Percentiles rank a stretch among this genome's conserved stretches.
phyloP scores from a whole-genome alignment of 1,140 invertebrate genomes.

The Idris sp. region DNA sequence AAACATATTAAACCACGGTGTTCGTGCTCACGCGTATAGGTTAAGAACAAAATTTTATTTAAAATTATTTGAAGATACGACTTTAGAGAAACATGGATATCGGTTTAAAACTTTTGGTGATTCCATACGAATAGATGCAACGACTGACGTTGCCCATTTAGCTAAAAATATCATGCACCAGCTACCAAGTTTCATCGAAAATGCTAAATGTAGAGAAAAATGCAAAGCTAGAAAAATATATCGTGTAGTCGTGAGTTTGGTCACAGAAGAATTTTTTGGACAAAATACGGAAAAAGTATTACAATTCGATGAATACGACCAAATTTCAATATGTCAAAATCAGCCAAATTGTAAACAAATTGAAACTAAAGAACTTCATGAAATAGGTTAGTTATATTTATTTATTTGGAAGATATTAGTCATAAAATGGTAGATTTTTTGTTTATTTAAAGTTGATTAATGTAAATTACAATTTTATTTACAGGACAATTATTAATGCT shows the following conservation, averaged over 20 bases:
- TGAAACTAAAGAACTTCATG: no score
- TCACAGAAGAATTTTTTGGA: background rate
- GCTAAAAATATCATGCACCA: constrained; percentile 1
- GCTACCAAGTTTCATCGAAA: constrained; percentile 1
- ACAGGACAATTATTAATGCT: constrained; percentile 5
- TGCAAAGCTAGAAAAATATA: background rate
- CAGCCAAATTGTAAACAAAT: no score
- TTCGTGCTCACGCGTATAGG: constrained; percentile 15
- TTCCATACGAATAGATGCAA: constrained; percentile 3
- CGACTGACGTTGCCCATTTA: constrained; percentile 3
- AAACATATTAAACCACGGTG: no score
- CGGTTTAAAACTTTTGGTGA: constrained; percentile 6
- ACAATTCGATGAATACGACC: background rate
- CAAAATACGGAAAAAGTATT: background rate
- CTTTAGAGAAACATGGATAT: constrained; percentile 8
- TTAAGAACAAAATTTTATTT: constrained; percentile 18
- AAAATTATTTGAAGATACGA: constrained; percentile 9
- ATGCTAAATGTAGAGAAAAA: background rate
- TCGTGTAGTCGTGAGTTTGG: background rate
- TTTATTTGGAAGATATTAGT: no score
- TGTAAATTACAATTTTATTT: no score
- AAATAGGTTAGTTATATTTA: no score
- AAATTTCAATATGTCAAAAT: no score
- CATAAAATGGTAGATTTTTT: no score
- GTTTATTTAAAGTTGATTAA: no score